These are phyloP conservation scores for Amphiprion percula DNA, from an alignment of 2,113 vertebrate genomes.

Conservation along the genomic window DNA sequence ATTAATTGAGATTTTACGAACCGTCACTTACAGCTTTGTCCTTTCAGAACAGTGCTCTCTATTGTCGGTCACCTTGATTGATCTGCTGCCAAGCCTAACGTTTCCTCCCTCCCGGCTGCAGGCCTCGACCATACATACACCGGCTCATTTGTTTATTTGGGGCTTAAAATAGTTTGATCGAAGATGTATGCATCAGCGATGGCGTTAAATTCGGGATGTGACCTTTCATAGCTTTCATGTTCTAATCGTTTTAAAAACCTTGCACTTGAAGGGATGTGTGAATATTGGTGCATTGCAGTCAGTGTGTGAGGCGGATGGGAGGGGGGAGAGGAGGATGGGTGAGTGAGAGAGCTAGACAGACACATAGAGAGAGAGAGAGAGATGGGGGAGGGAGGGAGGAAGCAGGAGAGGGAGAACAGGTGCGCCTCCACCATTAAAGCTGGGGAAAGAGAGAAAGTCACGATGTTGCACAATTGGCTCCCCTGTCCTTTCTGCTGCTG, in stretches of 20 bases:
- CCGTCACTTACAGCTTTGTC: background rate
- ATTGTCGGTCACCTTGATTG: constrained; percentile 78
- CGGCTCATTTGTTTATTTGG: background rate
- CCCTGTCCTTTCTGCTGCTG: constrained; percentile 31
- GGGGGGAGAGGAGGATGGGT: constrained; percentile 16
- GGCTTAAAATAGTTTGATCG: background rate
- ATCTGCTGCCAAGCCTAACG: constrained; percentile 30
- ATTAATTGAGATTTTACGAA: background rate
- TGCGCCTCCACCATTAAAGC: constrained; percentile 52
- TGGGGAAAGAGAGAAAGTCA: constrained; percentile 50
- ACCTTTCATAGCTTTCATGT: background rate
- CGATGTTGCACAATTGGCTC: constrained; percentile 52
- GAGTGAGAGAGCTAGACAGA: background rate
- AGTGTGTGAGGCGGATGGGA: constrained; percentile 54
- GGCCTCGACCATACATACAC: constrained; percentile 40
- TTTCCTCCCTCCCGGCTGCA: constrained; percentile 14
- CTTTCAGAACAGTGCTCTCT: background rate
- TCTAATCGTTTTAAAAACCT: background rate
- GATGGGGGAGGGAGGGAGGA: constrained; percentile 1
- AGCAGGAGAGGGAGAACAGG: constrained; percentile 46
- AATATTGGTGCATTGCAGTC: constrained; percentile 86
- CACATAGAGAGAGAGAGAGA: background rate
- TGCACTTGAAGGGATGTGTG: constrained; percentile 19
- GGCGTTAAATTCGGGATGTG: rapidly evolving
- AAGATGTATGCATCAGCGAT: rapidly evolving